phyloP scores from a whole-genome alignment of 1,140 invertebrate species.

The Procambarus clarkii region DNA sequence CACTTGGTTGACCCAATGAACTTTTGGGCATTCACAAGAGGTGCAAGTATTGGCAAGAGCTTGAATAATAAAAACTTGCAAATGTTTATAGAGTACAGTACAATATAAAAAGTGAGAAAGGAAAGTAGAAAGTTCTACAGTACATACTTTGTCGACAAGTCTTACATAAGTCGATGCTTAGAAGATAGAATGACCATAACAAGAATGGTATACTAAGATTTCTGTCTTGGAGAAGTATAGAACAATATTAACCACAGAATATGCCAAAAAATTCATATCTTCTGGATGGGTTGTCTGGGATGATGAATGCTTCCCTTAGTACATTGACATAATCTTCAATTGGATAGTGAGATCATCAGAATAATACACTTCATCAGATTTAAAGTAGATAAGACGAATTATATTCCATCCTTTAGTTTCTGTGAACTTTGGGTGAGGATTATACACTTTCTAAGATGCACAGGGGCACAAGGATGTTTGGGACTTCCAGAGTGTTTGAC shows the following conservation, averaged over 20 bases:
- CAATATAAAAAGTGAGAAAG: neutral
- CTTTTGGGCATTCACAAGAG: neutral
- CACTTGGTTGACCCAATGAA: neutral
- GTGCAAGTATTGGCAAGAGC: neutral
- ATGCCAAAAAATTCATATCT: too few species aligned
- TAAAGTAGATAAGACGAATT: neutral
- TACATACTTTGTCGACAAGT: neutral
- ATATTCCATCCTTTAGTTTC: neutral
- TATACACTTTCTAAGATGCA: neutral
- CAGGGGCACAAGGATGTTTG: slow-evolving; percentile 17
- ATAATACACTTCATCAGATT: neutral
- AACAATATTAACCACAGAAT: neutral
- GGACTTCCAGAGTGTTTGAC: neutral
- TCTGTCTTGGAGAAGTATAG: neutral
- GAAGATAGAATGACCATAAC: neutral
- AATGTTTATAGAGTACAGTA: too few species aligned
- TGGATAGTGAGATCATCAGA: neutral
- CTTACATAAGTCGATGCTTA: neutral
- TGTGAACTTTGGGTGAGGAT: neutral
- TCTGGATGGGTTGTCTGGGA: too few species aligned
- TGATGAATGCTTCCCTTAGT: neutral
- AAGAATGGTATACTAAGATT: neutral
- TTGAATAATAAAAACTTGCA: neutral
- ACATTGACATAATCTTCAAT: neutral
- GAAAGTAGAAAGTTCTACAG: neutral